Percentiles rank a stretch among this genome's conserved stretches.
These are phyloP conservation scores for Andrena praecox DNA, from an alignment of 2,888 invertebrate genomes.

Conservation along the genomic window DNA sequence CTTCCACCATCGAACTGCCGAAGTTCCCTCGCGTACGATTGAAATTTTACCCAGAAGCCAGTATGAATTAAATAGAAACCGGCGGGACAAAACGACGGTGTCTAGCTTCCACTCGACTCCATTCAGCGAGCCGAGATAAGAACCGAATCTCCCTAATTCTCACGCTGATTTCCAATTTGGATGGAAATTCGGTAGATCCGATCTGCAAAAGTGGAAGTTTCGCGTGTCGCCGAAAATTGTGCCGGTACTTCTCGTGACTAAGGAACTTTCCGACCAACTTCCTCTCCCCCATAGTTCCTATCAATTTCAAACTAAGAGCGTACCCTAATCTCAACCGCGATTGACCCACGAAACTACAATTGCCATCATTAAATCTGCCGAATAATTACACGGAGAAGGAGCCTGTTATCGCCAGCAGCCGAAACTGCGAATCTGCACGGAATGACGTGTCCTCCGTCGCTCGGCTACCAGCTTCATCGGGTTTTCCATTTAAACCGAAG, in stretches of 20 bases:
- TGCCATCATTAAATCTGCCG: too few relatives aligned
- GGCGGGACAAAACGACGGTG: not conserved
- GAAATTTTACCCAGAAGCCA: constrained; percentile 25
- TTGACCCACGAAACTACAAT: too few relatives aligned
- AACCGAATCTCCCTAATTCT: constrained; percentile 45
- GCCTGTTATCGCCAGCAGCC: not conserved
- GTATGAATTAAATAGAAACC: constrained; percentile 27
- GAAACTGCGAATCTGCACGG: not conserved
- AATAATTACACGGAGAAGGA: not conserved
- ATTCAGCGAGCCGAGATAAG: constrained; percentile 43
- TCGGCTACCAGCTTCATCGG: not conserved
- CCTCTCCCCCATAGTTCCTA: not conserved
- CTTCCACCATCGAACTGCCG: not conserved
- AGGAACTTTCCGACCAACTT: constrained; percentile 15
- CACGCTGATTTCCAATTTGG: constrained; percentile 48
- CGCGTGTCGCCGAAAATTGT: constrained; percentile 35
- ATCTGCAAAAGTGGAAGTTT: constrained; percentile 17
- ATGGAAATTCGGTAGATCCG: constrained; percentile 53
- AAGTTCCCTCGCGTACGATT: not conserved
- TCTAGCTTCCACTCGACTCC: constrained; percentile 11
- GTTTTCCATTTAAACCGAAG: constrained; percentile 14
- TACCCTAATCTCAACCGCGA: too few relatives aligned
- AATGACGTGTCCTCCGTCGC: not conserved
- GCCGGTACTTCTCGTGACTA: constrained; percentile 49
- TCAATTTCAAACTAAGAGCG: too few relatives aligned